These are phyloP conservation scores for Campoplex nolae DNA, from an alignment of 2,888 invertebrate species.

Conservation along the genomic window DNA sequence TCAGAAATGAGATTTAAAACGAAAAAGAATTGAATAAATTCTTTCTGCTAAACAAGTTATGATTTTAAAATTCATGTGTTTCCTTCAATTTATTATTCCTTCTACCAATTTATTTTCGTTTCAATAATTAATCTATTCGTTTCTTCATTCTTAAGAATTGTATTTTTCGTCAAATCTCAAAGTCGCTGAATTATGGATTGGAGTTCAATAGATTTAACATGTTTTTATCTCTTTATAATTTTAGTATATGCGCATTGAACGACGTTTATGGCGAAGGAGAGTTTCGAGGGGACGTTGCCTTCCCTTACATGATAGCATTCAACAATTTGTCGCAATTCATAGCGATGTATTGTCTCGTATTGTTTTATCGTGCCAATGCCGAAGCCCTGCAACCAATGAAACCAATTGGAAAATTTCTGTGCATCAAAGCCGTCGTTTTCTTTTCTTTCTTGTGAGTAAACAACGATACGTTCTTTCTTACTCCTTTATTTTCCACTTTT, in stretches of 20 bases:
- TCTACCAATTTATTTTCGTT: too few relatives aligned
- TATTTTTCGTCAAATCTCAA: too few relatives aligned
- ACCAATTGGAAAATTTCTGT: slow-evolving; percentile 97
- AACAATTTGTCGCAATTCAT: slow-evolving; percentile 98
- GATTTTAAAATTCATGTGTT: too few relatives aligned
- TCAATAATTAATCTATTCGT: too few relatives aligned
- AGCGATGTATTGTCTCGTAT: slow-evolving; percentile 97
- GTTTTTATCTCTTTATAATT: slow-evolving; percentile 70
- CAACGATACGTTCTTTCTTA: neutral
- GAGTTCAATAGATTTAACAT: neutral
- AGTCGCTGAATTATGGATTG: too few relatives aligned
- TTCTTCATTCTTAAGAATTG: too few relatives aligned
- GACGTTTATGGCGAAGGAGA: slow-evolving; percentile 97
- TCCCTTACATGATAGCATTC: slow-evolving; percentile 94
- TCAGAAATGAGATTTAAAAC: too few relatives aligned
- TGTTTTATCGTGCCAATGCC: slow-evolving; percentile 96
- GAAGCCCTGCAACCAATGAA: slow-evolving; percentile 96
- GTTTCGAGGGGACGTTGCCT: slow-evolving; percentile 93
- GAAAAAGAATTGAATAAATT: too few relatives aligned
- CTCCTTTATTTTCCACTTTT: neutral
- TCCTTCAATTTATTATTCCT: too few relatives aligned
- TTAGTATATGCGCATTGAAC: slow-evolving; percentile 92
- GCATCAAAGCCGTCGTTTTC: slow-evolving; percentile 98
- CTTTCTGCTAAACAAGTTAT: too few relatives aligned
- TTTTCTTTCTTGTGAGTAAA: slow-evolving; percentile 98